phyloP scores from a whole-genome alignment of 2,888 invertebrate species.

The Alentia gelatinosa region DNA sequence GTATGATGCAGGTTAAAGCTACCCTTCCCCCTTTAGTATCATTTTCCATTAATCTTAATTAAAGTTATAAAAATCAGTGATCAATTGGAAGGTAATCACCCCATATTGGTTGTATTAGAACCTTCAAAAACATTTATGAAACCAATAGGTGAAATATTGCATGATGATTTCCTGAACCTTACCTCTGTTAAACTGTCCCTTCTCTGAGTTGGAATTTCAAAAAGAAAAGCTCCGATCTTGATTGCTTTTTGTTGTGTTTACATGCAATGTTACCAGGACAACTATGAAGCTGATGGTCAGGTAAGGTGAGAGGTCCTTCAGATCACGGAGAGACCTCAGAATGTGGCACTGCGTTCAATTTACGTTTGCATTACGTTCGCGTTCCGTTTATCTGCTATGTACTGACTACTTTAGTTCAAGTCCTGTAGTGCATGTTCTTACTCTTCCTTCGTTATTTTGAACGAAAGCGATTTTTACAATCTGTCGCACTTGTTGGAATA shows the following conservation, averaged over 20 bases:
- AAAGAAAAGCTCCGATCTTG: too few relatives aligned
- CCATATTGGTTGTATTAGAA: too few relatives aligned
- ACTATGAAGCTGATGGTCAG: conserved; percentile 25
- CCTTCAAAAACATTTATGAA: too few relatives aligned
- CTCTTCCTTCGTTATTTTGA: neutral
- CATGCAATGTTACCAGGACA: conserved; percentile 29
- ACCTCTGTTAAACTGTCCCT: too few relatives aligned
- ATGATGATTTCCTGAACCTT: too few relatives aligned
- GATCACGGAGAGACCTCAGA: neutral
- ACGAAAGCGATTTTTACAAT: neutral
- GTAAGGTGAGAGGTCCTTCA: conserved; percentile 34
- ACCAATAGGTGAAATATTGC: too few relatives aligned
- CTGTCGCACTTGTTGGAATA: neutral
- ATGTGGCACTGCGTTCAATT: neutral
- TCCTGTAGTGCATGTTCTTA: conserved; percentile 9
- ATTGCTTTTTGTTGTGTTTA: conserved; percentile 15
- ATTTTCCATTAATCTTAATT: too few relatives aligned
- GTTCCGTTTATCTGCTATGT: neutral
- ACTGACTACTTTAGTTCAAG: neutral
- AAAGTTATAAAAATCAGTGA: too few relatives aligned
- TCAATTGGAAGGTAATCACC: too few relatives aligned
- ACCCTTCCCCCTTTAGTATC: too few relatives aligned
- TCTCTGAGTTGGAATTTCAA: too few relatives aligned
- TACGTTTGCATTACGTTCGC: neutral
- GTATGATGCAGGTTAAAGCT: too few relatives aligned